Base-by-base conservation (phyloP, 1,140 invertebrate species). In the Hycleus phaleratus region DNA sequence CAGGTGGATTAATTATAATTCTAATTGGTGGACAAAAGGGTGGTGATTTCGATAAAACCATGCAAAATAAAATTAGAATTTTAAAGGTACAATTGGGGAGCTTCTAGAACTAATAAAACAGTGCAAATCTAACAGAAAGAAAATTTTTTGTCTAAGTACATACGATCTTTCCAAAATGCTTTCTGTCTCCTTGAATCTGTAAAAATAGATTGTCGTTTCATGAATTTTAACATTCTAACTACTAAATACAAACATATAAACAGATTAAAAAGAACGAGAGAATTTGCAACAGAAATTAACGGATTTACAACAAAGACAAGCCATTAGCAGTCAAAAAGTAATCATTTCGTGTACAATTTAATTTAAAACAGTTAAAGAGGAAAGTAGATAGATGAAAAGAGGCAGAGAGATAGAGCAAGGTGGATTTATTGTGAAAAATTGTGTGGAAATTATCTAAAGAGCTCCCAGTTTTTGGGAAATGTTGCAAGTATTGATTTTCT, bases 131-230 rank as follows among this genome's bases (percentile, higher is more conserved):
- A 55, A 55, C 43, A 55, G 26, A 55, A 45, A 32, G 39, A 74
- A 74, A 75, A 68, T 63, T 59, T 39, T 56, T 65, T 58, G 73
- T 18, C 18, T 18, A 18, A 77, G 79, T 90, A 90, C 87, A 84
- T 90, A 89, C 86, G 87, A 84, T 87, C 87, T 81, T 78, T 90
- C 87, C 82, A 88, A 84, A 75, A 82, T 81, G 68, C 85, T 84
- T 81, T 90, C 87, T 74, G 84, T 83, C 78, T 90, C 87, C 86
- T 88, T 89, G 85, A 88, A 88, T 85, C 87, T 90, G 87, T 71
- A 89, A 42, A 90, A 84, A 79, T 71, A 75, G 42, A 67, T 52
- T 45, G 51, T 53, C 38, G 26, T 53, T 53, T 53, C 0, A 7
- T 32, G 7, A 32, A 32, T 53, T 44, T 53, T 18, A 18, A 18